These are phyloP conservation scores for Cryptocephalus primarius DNA, from an alignment of 2,888 invertebrate genomes.

Conservation along the genomic window DNA sequence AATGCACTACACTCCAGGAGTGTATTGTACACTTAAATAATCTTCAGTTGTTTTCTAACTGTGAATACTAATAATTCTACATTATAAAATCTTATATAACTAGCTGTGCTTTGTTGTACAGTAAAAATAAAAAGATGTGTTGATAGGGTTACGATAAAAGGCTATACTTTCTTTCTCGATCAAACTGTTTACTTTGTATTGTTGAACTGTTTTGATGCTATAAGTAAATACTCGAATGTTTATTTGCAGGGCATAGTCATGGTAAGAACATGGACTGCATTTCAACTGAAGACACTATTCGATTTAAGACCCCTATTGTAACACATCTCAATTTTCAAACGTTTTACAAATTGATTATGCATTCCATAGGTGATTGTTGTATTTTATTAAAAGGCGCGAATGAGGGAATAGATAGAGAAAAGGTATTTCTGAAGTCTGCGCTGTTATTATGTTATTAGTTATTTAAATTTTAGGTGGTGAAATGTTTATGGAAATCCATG, in stretches of 20 bases:
- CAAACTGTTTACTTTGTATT: too few species aligned
- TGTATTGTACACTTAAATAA: too few species aligned
- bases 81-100: too few species aligned
- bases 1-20: too few species aligned
- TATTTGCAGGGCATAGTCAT: background rate
- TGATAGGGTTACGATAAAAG: too few species aligned
- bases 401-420: conserved; percentile 9
- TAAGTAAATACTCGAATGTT: too few species aligned
- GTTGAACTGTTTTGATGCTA: background rate
- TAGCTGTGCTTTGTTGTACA: too few species aligned
- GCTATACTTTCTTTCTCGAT: too few species aligned
- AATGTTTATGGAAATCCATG: conserved; percentile 20
- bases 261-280: background rate
- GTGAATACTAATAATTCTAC: too few species aligned
- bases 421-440: conserved; percentile 9
- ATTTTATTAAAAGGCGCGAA: conserved; percentile 15
- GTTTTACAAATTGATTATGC: conserved; percentile 18
- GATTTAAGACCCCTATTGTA: background rate
- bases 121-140: too few species aligned
- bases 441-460: too few species aligned
- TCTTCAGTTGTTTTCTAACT: too few species aligned
- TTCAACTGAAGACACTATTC: conserved; percentile 2
- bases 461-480: conserved; percentile 13
- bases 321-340: conserved; percentile 17
- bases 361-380: conserved; percentile 22